Evolutionary conservation across 2,888 invertebrate species (phyloP).

Genomic region (Bugula neritina): DNA sequence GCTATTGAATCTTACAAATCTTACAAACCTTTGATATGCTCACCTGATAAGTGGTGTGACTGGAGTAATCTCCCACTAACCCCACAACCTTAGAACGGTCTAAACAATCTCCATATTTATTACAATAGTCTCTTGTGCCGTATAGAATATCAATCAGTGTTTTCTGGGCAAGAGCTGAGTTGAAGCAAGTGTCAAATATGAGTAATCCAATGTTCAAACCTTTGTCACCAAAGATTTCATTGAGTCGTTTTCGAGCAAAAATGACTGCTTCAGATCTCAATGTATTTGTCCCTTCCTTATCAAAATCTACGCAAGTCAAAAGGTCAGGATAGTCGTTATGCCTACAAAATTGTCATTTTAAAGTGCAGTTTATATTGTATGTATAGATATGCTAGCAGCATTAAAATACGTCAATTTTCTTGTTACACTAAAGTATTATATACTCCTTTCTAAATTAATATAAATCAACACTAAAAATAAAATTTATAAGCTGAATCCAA

Average conservation of each 20-base stretch:
- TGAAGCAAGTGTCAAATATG: constrained; percentile 2
- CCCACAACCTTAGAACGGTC: neutral
- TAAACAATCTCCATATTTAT: neutral
- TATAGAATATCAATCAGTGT: neutral
- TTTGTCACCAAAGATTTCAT: neutral
- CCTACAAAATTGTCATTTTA: neutral
- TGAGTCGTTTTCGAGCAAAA: neutral
- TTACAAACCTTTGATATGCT: neutral
- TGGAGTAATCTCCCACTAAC: neutral
- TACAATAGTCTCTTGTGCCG: neutral
- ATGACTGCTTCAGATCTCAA: constrained; percentile 11
- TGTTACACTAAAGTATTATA: too few species aligned
- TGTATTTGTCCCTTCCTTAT: neutral
- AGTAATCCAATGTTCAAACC: neutral
- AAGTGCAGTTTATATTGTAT: too few species aligned
- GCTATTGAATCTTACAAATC: too few species aligned
- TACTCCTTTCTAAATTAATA: too few species aligned
- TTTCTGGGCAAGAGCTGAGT: neutral
- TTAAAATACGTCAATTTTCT: too few species aligned
- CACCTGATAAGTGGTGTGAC: neutral
- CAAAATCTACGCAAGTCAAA: neutral
- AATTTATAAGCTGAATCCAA: neutral
- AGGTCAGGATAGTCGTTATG: neutral
- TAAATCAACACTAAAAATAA: neutral
- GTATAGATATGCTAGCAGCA: too few species aligned